These are phyloP conservation scores for Paratilapia polleni DNA, from an alignment of 2,113 vertebrate species.

Conservation along the genomic window DNA sequence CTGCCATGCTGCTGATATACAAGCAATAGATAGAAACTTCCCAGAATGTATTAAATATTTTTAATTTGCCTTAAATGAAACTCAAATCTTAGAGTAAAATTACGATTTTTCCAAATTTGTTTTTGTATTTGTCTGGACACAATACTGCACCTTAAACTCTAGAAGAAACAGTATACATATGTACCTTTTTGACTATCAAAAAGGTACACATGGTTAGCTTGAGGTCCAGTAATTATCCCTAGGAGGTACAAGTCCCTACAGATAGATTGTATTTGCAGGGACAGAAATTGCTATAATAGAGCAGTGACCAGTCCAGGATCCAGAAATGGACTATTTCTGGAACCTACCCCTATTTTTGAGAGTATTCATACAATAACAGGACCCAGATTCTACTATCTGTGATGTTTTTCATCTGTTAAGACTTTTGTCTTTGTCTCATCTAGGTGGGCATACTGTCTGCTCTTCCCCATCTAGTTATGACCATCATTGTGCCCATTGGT, in stretches of 20 bases:
- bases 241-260: not conserved
- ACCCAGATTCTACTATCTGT: not conserved
- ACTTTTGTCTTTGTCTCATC: not conserved
- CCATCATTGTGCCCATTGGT: slow-evolving; percentile 90
- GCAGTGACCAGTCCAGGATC: not conserved
- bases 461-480: slow-evolving; percentile 92
- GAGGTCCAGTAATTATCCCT: not conserved
- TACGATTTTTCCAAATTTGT: not conserved
- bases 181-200: not conserved
- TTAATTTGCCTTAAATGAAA: not conserved
- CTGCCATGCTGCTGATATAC: not conserved
- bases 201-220: not conserved
- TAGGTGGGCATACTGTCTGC: slow-evolving; percentile 89
- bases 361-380: not conserved
- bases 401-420: not conserved
- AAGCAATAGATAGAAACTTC: no score
- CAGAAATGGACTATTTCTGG: not conserved
- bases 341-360: not conserved
- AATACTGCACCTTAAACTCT: not conserved
- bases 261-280: not conserved
- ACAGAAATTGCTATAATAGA: not conserved
- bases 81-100: not conserved
- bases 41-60: not conserved
- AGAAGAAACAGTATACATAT: not conserved
- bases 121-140: not conserved